A percentile compares a stretch with the other conserved stretches of the same genome.
phyloP scores from a whole-genome alignment of 2,113 vertebrate genomes.

The Spilogale gracilis region DNA sequence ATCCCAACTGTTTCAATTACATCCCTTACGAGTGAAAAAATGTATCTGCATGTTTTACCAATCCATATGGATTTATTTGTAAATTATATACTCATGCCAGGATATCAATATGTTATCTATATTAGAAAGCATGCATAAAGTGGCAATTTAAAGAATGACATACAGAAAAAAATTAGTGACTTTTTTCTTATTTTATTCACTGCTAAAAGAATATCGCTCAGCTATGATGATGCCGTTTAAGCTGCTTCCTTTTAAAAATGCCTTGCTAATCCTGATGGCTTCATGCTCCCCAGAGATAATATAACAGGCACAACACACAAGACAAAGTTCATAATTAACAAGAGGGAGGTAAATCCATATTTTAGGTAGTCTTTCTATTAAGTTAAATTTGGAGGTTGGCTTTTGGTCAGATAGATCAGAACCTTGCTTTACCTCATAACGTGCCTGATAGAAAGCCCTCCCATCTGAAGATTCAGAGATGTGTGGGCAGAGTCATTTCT shows the following conservation, averaged over 20 bases:
- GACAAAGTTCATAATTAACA: background rate
- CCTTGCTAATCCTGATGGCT: background rate
- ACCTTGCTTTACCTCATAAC: background rate
- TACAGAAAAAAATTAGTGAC: background rate
- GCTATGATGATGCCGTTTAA: background rate
- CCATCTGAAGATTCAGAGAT: background rate
- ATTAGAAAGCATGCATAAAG: background rate
- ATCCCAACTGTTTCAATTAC: slow-evolving; percentile 34
- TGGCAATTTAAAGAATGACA: background rate
- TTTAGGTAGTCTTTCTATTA: background rate
- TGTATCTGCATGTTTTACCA: background rate
- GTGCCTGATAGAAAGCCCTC: background rate
- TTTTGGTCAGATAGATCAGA: background rate
- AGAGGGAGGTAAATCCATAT: background rate
- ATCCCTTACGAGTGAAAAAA: background rate
- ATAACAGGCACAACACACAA: background rate
- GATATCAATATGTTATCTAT: background rate
- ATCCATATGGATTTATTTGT: slow-evolving; percentile 12
- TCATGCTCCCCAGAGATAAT: background rate
- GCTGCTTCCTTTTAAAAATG: background rate
- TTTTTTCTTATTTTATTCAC: background rate
- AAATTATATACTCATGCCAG: background rate
- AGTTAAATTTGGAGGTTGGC: background rate
- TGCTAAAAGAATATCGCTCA: background rate
- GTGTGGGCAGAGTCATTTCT: background rate